Conservation (phyloP, 2,888 invertebrate species). For the Bibio marci region DNA sequence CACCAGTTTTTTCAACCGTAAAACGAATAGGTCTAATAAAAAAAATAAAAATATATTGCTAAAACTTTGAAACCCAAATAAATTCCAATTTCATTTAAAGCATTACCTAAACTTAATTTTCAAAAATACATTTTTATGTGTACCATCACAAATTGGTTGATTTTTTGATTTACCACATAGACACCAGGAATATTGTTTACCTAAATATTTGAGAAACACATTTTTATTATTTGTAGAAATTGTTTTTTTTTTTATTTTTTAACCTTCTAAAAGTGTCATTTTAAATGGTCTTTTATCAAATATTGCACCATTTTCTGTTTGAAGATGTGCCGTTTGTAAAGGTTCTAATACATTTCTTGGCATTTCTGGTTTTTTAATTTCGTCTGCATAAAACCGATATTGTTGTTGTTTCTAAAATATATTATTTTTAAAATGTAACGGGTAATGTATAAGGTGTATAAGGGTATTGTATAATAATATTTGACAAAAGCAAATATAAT, state of each 20-base stretch:
- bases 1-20: slow-evolving; percentile 67
- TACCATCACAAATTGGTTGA: slow-evolving; percentile 92
- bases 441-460: too few relatives aligned
- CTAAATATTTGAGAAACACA: slow-evolving; percentile 18
- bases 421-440: too few relatives aligned
- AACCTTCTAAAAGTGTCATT: slow-evolving; percentile 47
- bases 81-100: slow-evolving; percentile 2
- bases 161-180: slow-evolving; percentile 80
- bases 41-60: neutral
- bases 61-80: slow-evolving; percentile 2
- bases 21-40: slow-evolving; percentile 59
- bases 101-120: slow-evolving; percentile 52
- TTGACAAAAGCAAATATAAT: too few relatives aligned
- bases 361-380: slow-evolving; percentile 27
- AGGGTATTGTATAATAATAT: too few relatives aligned
- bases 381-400: too few relatives aligned
- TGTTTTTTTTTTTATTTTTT: slow-evolving; percentile 9
- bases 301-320: slow-evolving; percentile 53
- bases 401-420: too few relatives aligned
- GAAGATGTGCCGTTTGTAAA: slow-evolving; percentile 41
- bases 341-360: slow-evolving; percentile 47
- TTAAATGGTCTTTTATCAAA: slow-evolving; percentile 86
- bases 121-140: slow-evolving; percentile 57
- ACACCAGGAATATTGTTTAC: slow-evolving; percentile 80
- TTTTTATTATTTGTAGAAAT: neutral